phyloP scores from a whole-genome alignment of 2,113 vertebrate species.

The Xiphias gladius region DNA sequence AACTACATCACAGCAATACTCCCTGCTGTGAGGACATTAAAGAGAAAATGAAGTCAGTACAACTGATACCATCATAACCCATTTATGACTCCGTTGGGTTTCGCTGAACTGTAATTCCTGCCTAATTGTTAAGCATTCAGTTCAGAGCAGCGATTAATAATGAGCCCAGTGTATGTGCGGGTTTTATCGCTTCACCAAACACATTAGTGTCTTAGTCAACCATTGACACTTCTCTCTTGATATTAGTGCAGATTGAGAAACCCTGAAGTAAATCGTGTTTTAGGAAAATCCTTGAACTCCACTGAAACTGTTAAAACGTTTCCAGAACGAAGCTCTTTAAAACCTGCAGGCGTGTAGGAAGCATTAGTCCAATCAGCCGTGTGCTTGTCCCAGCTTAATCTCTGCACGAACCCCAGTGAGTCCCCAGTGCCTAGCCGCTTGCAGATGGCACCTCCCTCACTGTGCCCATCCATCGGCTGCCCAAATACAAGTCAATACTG shows the following conservation, averaged over 20 bases:
- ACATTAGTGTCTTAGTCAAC: background rate
- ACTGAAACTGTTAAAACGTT: constrained; percentile 37
- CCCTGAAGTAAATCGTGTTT: background rate
- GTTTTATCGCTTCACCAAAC: background rate
- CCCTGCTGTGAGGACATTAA: constrained; percentile 31
- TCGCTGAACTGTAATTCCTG: constrained; percentile 12
- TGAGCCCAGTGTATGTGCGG: background rate
- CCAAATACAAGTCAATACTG: constrained; percentile 47
- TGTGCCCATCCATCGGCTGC: constrained; percentile 44
- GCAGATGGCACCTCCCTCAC: constrained; percentile 50
- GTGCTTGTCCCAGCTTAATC: constrained; percentile 31
- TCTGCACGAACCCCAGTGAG: constrained; percentile 7
- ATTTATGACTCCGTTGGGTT: constrained; percentile 34
- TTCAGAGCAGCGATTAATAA: background rate
- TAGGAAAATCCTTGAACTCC: constrained; percentile 18
- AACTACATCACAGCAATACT: constrained; percentile 15
- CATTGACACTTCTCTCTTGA: background rate
- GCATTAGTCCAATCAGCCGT: constrained; percentile 39
- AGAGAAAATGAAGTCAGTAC: constrained; percentile 15
- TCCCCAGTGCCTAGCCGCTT: constrained; percentile 36
- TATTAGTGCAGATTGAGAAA: background rate
- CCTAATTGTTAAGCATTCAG: background rate
- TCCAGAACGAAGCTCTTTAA: constrained; percentile 51
- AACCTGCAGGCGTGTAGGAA: constrained; percentile 47
- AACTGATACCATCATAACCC: constrained; percentile 7